Evolutionary conservation across 2,113 vertebrate species (phyloP), one percentile per base, ranked within the genome.

Genomic region (Lepidiolamprologus cunningtoni): DNA sequence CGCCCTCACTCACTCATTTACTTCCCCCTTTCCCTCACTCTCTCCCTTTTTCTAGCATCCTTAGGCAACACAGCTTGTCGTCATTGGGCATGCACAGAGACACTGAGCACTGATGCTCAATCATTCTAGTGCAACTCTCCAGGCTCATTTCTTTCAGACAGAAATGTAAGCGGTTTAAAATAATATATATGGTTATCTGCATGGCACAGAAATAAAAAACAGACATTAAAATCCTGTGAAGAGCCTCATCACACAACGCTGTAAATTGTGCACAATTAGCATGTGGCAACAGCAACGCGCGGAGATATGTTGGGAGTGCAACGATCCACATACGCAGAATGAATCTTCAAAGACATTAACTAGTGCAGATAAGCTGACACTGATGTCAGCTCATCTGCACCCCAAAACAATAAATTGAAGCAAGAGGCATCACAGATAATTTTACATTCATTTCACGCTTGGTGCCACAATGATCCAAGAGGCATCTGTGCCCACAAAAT

Each of bases 401-500:
- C 87, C 89, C 26, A 81, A 93, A 92, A 93, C 89, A 92, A 91
- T 94, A 89, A 89, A 93, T 61, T 80, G 89, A 83, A 50, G 86
- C 85, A 88, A 84, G 83, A 89, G 80, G 87, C 90, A 90, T 93
- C 91, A 82, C 88, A 80, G 89, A 84, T 89, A 87, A 93, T 94
- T 93, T 94, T 94, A 90, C 87, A 93, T 95, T 96, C 66, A 95
- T 95, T 94, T 94, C 91, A 94, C 89, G 93, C 90, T 95, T 91
- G 88, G 86, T 66, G 89, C 91, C 87, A 90, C 93, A 92, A 94
- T 84, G 92, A 94, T 94, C 95, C 92, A 91, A 89, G 14, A 94
- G 90, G 89, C 90, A 94, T 95, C 90, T 95, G 89, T 91, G 89
- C 92, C 86, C 90, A 92, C 88, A 92, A 94, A 94, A 93, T 93